Evolutionary conservation across 2,888 invertebrate genomes (phyloP), one percentile per base, ranked within the genome.

Genomic region (Polymixis flavicincta): DNA sequence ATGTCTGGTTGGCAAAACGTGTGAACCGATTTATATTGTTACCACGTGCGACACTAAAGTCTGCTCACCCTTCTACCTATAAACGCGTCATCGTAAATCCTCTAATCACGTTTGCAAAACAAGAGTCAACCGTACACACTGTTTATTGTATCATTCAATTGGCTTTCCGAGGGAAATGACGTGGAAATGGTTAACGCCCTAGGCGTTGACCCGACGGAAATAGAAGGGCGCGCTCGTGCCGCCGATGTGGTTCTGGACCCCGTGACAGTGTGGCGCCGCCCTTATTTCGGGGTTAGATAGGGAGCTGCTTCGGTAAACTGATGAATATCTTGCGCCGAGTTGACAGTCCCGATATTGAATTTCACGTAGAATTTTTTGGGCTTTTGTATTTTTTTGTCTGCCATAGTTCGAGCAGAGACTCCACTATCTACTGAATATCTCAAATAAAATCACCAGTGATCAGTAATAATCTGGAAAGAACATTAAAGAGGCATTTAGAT

Each of bases 101-200:
- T 64, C 74, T 71, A 78, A 78, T 78, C 71, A 79, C 69, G 76
- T 78, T 87, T 74, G 54, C 70, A 79, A 84, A 84, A 85, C 78
- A 77, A 79, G 74, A 80, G 78, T 87, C 72, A 80, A 76, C 67
- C n/a, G 71, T 81, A 76, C 76, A 83, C 55, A 71, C 57, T 72
- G 85, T 84, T 84, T 80, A 85, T 80, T 85, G 84, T 82, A 85
- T 85, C 83, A 86, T 88, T 84, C 88, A 90, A 93, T 94, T 93
- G 91, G 90, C 91, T 87, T 78, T 84, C 79, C 81, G 74, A 87
- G 88, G 94, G 94, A 95, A 95, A 95, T 95, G 91, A 87, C 83
- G 85, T 91, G 94, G 94, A 95, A 95, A 95, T 95, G 90, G 93
- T 93, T 90, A 90, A 95, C 95, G 95, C 95, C 95, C 94, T 88